Base-by-base conservation (phyloP, 2,797 vertebrate genomes). In the Australoheros facetus region DNA sequence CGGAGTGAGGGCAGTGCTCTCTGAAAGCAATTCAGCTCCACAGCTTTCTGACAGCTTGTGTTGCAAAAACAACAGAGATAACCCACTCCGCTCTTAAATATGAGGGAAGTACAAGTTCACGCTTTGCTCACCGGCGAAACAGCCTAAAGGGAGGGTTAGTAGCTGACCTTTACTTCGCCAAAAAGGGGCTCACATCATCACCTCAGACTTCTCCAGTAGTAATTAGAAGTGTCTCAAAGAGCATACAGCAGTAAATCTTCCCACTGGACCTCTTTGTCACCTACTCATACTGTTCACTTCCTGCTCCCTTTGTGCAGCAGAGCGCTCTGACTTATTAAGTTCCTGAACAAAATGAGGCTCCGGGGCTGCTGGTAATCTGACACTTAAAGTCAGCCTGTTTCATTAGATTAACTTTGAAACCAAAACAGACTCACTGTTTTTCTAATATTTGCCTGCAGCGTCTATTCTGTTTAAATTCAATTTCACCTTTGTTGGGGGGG, bases 51-150 rank as follows among this genome's bases (percentile, higher is more conserved):
- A 89, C 87, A 87, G 90, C 88, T 93, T 90, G 75, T 85, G 85
- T 91, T 93, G 88, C 91, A 94, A 94, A 60, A 93, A 91, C 87
- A 94, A 94, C 86, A 94, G 70, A 75, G 80, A 86, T 86, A 89
- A 84, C 86, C 78, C 81, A 72, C 34, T 72, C 75, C 72, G n/a
- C 71, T 81, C 84, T 89, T 72, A 75, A 90, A 90, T 80, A 89
- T 39, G 80, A 84, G 78, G 75, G 81, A 85, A 85, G 82, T 73
- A 10, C 72, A 62, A 90, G 83, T 90, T 92, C 89, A 87, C 14
- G 69, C 80, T 83, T 75, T 7, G 23, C 79, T 82, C 75, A 45
- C 26, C n/a, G 72, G 80, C 75, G 75, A 73, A 84, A 87, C 73
- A 74, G 70, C 73, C 81, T 56, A 57, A 30, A 56, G 83, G 85